Evolutionary conservation across 2,888 invertebrate genomes (phyloP), one percentile per base, ranked within the genome.

Genomic region (Netelia virgata): DNA sequence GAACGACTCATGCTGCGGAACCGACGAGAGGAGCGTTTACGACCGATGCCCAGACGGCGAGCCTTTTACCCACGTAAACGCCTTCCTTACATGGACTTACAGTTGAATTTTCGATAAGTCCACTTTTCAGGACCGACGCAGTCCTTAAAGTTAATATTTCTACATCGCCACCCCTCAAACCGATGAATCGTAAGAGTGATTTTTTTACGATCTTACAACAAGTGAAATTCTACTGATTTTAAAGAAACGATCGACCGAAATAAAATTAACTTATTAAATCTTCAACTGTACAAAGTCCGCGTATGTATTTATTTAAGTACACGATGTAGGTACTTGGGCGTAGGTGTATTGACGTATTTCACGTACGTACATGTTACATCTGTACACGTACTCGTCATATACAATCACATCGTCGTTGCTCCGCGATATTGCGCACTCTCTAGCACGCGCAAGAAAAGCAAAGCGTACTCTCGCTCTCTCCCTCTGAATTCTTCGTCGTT

Each of bases 21-120:
- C 74, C 77, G 77, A 69, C 69, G 63, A 70, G 74, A 73, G 66
- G 68, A 82, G 63, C 73, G 41, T 78, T 78, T 78, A 83, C 78
- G 83, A 78, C 69, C 78, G 64, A 77, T 68, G 68, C 61, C 8
- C 57, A 18, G 47, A 66, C 77, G 76, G 64, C 57, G 36, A 59
- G 76, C 36, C 82, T 82, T 77, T 14, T 53, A 53, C 68, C 57
- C 73, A 70, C 82, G 73, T 77, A 61, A 41, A 63, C n/a, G 11
- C 61, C 53, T 55, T 69, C 28, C 61, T 36, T 23, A 64, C 11
- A 47, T 47, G 11, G 47, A 47, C 47, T 47, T 47, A 47, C 47
- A 47, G 47, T 47, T 14, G 14, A 47, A 47, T 14, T 14, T 47
- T 14, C 14, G 14, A 14, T 47, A 47, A 47, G 28, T 28, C 28